Evolutionary conservation across 2,113 vertebrate species (phyloP).

Genomic region (Pachypanchax playfairii): DNA sequence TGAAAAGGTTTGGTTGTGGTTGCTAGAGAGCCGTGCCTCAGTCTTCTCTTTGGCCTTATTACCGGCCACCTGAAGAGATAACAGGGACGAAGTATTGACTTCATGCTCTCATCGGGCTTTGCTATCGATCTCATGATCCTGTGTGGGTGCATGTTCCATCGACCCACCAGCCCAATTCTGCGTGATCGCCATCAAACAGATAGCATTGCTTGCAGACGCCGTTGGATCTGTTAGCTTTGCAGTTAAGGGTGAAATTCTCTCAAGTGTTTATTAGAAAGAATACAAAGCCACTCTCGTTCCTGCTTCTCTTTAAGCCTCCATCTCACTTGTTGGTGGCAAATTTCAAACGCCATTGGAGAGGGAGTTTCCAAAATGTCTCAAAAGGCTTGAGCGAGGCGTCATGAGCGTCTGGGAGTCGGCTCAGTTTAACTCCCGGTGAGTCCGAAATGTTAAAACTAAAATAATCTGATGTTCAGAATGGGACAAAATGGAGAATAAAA

Average conservation of each 20-base stretch:
- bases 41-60: slow-evolving; percentile 59
- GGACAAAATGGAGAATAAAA: too few relatives aligned
- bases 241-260: slow-evolving; percentile 31
- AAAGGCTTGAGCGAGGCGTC: too few relatives aligned
- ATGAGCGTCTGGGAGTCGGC: too few relatives aligned
- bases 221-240: slow-evolving; percentile 50
- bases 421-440: too few relatives aligned
- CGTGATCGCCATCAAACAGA: slow-evolving; percentile 45
- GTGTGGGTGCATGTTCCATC: slow-evolving; percentile 43
- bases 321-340: not conserved
- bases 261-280: slow-evolving; percentile 35
- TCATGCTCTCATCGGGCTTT: slow-evolving; percentile 54
- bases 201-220: slow-evolving; percentile 52
- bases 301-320: not conserved
- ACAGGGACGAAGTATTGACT: slow-evolving; percentile 67
- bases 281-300: not conserved
- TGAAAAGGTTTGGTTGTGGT: slow-evolving; percentile 52
- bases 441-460: too few relatives aligned
- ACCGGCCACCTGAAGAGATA: slow-evolving; percentile 69
- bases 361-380: too few relatives aligned
- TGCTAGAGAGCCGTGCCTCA: slow-evolving; percentile 30
- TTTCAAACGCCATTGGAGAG: too few relatives aligned
- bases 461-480: too few relatives aligned
- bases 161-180: slow-evolving; percentile 54
- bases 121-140: slow-evolving; percentile 54